These are phyloP conservation scores for Eudyptes chrysolophus DNA, from an alignment of 2,113 vertebrate genomes.

Conservation along the genomic window DNA sequence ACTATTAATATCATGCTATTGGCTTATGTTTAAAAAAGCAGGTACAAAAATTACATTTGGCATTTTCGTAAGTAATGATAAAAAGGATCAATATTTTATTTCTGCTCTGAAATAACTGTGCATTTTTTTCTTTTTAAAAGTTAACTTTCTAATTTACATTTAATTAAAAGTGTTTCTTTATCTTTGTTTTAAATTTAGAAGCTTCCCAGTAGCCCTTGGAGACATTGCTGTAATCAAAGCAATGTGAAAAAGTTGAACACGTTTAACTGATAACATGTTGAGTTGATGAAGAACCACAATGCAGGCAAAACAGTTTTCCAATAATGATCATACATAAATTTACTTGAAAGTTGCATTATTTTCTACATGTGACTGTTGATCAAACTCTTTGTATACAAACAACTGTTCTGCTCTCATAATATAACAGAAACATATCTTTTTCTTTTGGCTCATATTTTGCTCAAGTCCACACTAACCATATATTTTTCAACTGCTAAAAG, in stretches of 20 bases:
- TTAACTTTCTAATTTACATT: background rate
- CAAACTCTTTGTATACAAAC: background rate
- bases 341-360: background rate
- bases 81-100: background rate
- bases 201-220: background rate
- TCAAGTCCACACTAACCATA: background rate
- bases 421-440: background rate
- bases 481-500: background rate
- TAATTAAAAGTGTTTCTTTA: background rate
- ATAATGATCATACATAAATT: background rate
- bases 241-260: background rate
- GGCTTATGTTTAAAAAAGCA: background rate
- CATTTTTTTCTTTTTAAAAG: background rate
- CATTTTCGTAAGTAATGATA: background rate
- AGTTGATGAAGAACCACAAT: background rate
- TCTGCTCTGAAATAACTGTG: background rate
- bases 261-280: background rate
- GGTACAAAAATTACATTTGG: background rate
- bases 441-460: background rate
- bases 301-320: background rate
- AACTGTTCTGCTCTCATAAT: background rate
- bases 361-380: background rate
- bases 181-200: background rate
- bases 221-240: background rate
- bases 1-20: background rate